phyloP scores from a whole-genome alignment of 1,140 invertebrate species.

The Bombyx mori region ASM3026992v2 NC_085117.1:11368001-11368500 shows the following conservation, averaged over 20 bases:
- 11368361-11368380: conserved; percentile 70
- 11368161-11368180: conserved; percentile 2
- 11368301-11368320: conserved; percentile 25
- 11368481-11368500: conserved; percentile 12
- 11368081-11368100: too few species aligned
- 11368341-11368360: conserved; percentile 67
- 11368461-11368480: conserved; percentile 60
- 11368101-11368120: neutral
- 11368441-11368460: conserved; percentile 60
- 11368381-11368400: conserved; percentile 67
- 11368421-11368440: conserved; percentile 58
- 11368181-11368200: too few species aligned
- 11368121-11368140: conserved; percentile 6
- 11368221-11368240: conserved; percentile 12
- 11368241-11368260: conserved; percentile 23
- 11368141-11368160: conserved; percentile 20
- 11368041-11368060: too few species aligned
- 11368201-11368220: too few species aligned
- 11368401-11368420: conserved; percentile 56
- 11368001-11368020: too few species aligned
- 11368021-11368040: too few species aligned
- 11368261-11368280: conserved; percentile 18
- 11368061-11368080: too few species aligned
- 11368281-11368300: conserved; percentile 16
- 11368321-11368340: conserved; percentile 68